Base-by-base conservation (phyloP, 1,140 invertebrate genomes). In the Helicoverpa zea region DNA sequence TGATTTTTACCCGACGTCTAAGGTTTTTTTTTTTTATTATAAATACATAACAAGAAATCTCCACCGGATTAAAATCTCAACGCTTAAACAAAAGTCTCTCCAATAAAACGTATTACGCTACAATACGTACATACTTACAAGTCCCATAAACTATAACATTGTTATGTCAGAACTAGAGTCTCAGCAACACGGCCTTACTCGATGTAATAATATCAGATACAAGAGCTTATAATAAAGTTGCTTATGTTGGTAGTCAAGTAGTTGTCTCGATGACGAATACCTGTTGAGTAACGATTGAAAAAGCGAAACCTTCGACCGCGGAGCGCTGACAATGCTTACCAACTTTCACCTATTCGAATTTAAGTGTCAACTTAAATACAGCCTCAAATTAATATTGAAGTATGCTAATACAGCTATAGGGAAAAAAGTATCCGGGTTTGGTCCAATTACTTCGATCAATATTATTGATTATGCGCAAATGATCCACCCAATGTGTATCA, bases 251-350 rank as follows among this genome's bases (percentile, higher is more conserved):
- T 76, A 80, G 52, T 56, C 52, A 80, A 66, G 49, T 80, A 64
- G 78, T 79, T 70, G 79, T 76, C 77, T 84, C 77, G 88, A 90
- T 91, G 91, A 91, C 90, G 89, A 89, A 90, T 89, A 88, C 84
- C 84, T 90, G 85, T 92, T 92, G 89, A 89, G 89, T 91, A 91
- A 79, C 47, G 86, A 88, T 89, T 91, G 90, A 90, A 92, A 91
- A 91, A 93, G 90, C 90, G 91, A 92, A 92, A 92, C 91, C 90
- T 94, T 94, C 85, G 84, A 79, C 87, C 83, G 87, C 86, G 84
- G 87, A 87, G 87, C 88, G 86, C 86, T 89, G 85, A 86, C 89
- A 88, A 88, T 90, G 83, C 85, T 88, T 84, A 88, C 88, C 86
- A 92, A 91, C 92, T 94, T 94, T 94, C 92, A 92, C 92, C 85